A percentile compares a stretch with the other conserved stretches of the same genome.
phyloP scores from a whole-genome alignment of 2,113 vertebrate genomes.

The Phaethornis superciliosus region DNA sequence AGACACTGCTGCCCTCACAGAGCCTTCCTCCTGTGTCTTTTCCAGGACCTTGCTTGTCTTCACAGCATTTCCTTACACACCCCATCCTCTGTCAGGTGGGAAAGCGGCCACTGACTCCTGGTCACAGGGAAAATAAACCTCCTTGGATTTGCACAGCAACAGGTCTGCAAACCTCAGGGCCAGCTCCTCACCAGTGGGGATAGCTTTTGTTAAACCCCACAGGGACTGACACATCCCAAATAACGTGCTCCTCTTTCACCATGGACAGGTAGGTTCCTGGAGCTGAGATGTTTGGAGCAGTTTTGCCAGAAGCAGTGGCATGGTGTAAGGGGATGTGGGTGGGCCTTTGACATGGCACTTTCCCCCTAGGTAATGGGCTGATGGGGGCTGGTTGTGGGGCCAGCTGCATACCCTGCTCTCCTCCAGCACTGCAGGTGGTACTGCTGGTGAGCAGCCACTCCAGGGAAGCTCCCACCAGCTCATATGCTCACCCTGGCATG shows the following conservation, averaged over 20 bases:
- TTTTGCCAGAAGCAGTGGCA: not conserved
- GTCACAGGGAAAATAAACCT: not conserved
- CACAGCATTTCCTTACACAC: not conserved
- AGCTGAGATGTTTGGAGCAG: not conserved
- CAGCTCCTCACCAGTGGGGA: not conserved
- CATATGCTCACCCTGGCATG: rapidly evolving
- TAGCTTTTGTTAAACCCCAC: not conserved
- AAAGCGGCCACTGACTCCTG: not conserved
- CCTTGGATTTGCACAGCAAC: not conserved
- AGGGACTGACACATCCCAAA: not conserved
- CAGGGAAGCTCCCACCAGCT: not conserved
- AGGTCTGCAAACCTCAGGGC: not conserved
- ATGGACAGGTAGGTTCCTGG: not conserved
- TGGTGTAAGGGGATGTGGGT: rapidly evolving
- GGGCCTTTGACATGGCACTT: not conserved
- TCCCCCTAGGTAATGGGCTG: not conserved
- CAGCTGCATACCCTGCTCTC: not conserved
- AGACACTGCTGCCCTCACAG: not conserved
- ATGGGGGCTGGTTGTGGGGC: not conserved
- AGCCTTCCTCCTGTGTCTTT: not conserved
- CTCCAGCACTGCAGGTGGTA: not conserved
- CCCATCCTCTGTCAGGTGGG: not conserved
- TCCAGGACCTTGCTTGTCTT: not conserved
- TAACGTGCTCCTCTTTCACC: not conserved
- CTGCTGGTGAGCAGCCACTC: rapidly evolving